A percentile compares a stretch with the other conserved stretches of the same genome.
Conservation (phyloP, 2,797 vertebrate species). For the Bradypodion ventrale region DNA sequence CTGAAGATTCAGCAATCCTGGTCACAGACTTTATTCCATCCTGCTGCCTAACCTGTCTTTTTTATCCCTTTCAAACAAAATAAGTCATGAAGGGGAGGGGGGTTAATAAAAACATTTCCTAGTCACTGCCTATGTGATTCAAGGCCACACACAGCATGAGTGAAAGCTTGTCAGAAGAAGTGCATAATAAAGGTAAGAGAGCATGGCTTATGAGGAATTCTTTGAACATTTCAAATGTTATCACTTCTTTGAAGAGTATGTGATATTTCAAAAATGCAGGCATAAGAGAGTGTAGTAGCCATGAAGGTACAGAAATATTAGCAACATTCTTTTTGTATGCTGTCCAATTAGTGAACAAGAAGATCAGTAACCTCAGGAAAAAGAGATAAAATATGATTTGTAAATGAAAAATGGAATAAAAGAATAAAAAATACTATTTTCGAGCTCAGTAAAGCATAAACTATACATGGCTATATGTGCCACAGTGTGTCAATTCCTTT, state of each 20-base stretch:
- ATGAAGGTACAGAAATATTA: neutral
- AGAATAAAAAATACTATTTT: neutral
- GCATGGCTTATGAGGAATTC: neutral
- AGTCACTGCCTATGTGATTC: neutral
- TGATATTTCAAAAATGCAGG: slow-evolving; percentile 3
- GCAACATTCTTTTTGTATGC: neutral
- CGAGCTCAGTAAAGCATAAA: neutral
- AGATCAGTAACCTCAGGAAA: neutral
- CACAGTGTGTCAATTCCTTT: neutral
- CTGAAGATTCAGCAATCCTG: neutral
- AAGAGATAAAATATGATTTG: neutral
- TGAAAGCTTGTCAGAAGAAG: neutral
- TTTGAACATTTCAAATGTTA: slow-evolving; percentile 23
- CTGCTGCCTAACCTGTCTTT: neutral
- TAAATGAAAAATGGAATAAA: neutral
- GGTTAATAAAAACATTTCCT: neutral
- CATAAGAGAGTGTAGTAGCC: neutral
- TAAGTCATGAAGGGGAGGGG: neutral
- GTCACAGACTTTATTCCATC: neutral
- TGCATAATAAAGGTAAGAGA: slow-evolving; percentile 1
- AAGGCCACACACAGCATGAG: neutral
- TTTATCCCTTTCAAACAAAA: neutral
- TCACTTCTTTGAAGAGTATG: slow-evolving; percentile 4
- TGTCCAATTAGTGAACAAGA: neutral
- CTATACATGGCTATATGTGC: neutral